Percentiles rank a stretch among this genome's conserved stretches.
These are phyloP conservation scores for Sarcophaga bullata DNA, from an alignment of 1,140 invertebrate genomes.

Conservation along the genomic window DNA sequence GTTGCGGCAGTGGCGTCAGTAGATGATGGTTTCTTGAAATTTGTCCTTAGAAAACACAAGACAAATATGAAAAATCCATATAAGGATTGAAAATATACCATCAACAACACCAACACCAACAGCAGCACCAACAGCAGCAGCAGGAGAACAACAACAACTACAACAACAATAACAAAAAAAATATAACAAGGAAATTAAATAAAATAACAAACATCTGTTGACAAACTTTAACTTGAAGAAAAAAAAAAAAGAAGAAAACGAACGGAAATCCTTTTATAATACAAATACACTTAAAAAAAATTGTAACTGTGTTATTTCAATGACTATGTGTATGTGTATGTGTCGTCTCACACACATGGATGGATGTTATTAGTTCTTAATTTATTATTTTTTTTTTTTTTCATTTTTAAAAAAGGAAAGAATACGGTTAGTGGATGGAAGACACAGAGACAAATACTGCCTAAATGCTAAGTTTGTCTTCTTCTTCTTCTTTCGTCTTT, in stretches of 20 bases:
- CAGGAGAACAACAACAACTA: neutral
- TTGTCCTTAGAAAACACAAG: neutral
- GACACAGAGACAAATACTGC: slow-evolving; percentile 17
- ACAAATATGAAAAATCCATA: neutral
- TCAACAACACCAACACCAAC: neutral
- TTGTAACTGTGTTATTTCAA: neutral
- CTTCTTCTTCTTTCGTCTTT: neutral
- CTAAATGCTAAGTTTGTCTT: neutral
- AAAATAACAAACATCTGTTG: slow-evolving; percentile 38
- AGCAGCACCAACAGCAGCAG: neutral
- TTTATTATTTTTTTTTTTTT: neutral
- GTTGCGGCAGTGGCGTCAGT: neutral
- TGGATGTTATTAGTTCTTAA: slow-evolving; percentile 9
- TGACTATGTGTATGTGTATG: neutral
- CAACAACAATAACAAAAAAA: no score
- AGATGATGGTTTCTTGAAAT: slow-evolving; percentile 27
- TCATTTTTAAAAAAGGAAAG: no score
- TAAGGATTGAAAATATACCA: neutral
- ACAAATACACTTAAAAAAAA: neutral
- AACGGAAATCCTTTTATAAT: slow-evolving; percentile 37
- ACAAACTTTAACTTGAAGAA: slow-evolving; percentile 14
- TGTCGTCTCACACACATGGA: neutral
- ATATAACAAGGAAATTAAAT: slow-evolving; percentile 16
- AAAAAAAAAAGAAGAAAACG: slow-evolving; percentile 12
- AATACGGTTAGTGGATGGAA: neutral